These are phyloP conservation scores for Orthonyx spaldingii DNA, from an alignment of 2,113 vertebrate species.

Conservation along the genomic window DNA sequence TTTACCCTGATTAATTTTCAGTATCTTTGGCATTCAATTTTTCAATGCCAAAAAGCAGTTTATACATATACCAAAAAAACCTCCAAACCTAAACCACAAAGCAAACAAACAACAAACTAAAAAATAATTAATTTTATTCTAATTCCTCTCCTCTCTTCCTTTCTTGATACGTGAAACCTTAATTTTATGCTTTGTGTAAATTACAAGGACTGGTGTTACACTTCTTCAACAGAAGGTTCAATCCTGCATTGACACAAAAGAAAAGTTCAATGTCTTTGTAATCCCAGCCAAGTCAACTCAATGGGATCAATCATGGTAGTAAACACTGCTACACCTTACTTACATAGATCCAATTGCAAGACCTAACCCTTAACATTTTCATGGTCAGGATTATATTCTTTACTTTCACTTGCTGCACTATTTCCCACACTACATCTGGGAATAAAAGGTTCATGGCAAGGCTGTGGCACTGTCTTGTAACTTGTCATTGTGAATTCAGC, in stretches of 20 bases:
- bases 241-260: neutral
- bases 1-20: neutral
- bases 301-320: neutral
- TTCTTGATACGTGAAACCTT: neutral
- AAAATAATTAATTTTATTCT: neutral
- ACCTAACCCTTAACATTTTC: neutral
- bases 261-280: neutral
- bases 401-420: neutral
- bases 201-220: neutral
- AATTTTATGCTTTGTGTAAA: neutral
- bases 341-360: neutral
- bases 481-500: neutral
- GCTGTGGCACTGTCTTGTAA: neutral
- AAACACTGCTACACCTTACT: neutral
- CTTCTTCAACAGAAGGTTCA: neutral
- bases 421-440: neutral
- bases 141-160: neutral
- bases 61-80: neutral
- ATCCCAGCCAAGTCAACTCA: neutral
- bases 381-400: neutral
- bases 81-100: neutral
- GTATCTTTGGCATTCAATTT: neutral
- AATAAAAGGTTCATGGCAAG: neutral
- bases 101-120: neutral
- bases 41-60: neutral